Evolutionary conservation across 2,888 invertebrate genomes (phyloP).

Genomic region (Phasia obesa): DNA sequence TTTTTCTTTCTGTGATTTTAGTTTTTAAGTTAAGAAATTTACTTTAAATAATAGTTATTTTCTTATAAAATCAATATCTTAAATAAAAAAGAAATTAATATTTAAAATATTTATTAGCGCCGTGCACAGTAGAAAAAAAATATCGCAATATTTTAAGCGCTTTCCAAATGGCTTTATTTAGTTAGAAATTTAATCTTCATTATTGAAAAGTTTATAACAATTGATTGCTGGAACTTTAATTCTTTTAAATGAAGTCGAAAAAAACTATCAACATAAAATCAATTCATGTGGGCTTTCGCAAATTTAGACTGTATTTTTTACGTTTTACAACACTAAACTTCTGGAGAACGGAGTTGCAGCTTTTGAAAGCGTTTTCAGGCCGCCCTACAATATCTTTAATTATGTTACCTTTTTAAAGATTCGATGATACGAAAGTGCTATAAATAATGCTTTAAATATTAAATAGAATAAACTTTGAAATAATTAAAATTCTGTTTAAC

Average conservation of each 20-base stretch:
- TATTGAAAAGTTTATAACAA: neutral
- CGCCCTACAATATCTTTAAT: neutral
- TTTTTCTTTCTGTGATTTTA: slow-evolving; percentile 71
- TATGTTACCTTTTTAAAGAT: neutral
- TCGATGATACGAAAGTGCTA: neutral
- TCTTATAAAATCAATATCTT: slow-evolving; percentile 7
- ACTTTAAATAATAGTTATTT: slow-evolving; percentile 10
- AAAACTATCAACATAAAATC: no score
- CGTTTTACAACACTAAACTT: neutral
- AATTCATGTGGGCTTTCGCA: no score
- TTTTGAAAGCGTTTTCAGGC: neutral
- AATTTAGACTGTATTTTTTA: no score
- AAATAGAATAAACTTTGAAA: no score
- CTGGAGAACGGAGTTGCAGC: neutral
- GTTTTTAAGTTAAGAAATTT: slow-evolving; percentile 60
- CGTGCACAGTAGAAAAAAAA: neutral
- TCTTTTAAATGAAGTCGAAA: no score
- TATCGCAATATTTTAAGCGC: neutral
- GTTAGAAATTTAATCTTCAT: neutral
- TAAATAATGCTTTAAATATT: neutral
- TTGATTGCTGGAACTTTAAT: no score
- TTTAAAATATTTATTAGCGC: neutral
- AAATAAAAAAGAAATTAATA: neutral
- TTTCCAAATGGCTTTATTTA: neutral
- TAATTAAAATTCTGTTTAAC: no score